A percentile compares a stretch with the other conserved stretches of the same genome.
phyloP scores from a whole-genome alignment of 2,113 vertebrate species.

The Atlantisia rogersi region DNA sequence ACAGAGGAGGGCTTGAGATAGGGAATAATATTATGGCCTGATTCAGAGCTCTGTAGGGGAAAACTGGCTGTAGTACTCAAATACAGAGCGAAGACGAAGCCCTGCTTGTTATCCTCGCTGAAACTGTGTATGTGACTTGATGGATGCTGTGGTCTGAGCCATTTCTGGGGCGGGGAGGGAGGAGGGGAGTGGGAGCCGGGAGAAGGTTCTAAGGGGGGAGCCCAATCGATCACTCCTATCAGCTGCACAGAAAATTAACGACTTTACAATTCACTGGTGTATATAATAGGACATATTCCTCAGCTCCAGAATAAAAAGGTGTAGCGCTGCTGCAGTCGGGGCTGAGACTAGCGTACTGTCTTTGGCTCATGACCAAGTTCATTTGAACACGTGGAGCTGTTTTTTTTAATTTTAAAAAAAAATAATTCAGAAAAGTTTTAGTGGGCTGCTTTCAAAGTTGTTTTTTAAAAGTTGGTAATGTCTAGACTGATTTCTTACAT shows the following conservation, averaged over 20 bases:
- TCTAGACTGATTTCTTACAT: conserved; percentile 54
- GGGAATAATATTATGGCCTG: not conserved
- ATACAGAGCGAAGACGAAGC: not conserved
- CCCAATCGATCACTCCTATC: not conserved
- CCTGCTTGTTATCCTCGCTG: not conserved
- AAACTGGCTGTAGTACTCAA: not conserved
- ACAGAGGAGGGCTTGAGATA: not conserved
- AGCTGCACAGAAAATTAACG: conserved; percentile 19
- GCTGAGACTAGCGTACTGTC: not conserved
- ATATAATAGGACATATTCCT: not conserved
- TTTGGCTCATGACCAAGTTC: not conserved
- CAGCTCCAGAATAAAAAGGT: not conserved
- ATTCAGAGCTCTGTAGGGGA: not conserved
- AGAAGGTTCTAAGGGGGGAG: not conserved
- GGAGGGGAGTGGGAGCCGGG: not conserved
- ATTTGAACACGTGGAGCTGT: not conserved
- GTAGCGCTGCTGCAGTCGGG: not conserved
- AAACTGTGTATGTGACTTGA: not conserved
- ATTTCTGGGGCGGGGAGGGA: not conserved
- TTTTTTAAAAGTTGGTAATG: conserved; percentile 45
- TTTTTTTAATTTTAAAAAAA: not conserved
- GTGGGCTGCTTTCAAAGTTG: conserved; percentile 39
- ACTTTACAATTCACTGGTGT: conserved; percentile 50
- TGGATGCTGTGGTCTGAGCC: not conserved
- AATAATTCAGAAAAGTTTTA: not conserved